Conservation (phyloP, 92 coral and sea anemone species). For the Hydrozoanthus gracilis region DNA sequence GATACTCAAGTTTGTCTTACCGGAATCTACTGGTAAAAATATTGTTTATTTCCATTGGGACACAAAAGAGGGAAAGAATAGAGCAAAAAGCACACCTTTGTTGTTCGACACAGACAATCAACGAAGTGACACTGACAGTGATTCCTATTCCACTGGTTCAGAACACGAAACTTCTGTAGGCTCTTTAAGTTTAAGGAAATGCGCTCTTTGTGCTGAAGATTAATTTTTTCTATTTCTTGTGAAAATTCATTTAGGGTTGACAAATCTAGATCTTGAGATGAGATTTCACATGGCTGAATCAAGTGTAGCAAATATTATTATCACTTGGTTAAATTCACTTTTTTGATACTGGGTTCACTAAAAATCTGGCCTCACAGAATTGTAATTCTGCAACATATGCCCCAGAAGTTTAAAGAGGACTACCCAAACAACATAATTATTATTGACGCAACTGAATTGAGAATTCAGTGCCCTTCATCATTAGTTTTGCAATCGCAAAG, state of each 20-base stretch:
- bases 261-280: neutral
- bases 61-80: neutral
- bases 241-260: neutral
- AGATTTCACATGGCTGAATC: slow-evolving; percentile 12
- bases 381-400: slow-evolving; percentile 4
- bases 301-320: neutral
- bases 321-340: slow-evolving; percentile 23
- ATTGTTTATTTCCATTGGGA: slow-evolving; percentile 50
- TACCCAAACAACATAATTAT: slow-evolving; percentile 30
- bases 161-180: neutral
- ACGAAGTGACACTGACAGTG: slow-evolving; percentile 1
- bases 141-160: neutral
- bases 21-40: slow-evolving; percentile 45
- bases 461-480: slow-evolving; percentile 46
- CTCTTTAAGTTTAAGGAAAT: neutral
- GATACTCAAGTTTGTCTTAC: slow-evolving; percentile 44
- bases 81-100: slow-evolving; percentile 45
- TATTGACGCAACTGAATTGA: slow-evolving; percentile 36
- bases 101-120: slow-evolving; percentile 25
- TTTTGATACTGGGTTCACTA: neutral
- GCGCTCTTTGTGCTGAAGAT: slow-evolving; percentile 3
- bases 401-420: neutral
- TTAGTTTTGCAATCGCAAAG: slow-evolving; percentile 55
- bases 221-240: slow-evolving; percentile 9
- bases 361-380: slow-evolving; percentile 35